A percentile compares a stretch with the other conserved stretches of the same genome.
Conservation (phyloP, 2,113 vertebrate genomes). For the Pachyramphus minor region DNA sequence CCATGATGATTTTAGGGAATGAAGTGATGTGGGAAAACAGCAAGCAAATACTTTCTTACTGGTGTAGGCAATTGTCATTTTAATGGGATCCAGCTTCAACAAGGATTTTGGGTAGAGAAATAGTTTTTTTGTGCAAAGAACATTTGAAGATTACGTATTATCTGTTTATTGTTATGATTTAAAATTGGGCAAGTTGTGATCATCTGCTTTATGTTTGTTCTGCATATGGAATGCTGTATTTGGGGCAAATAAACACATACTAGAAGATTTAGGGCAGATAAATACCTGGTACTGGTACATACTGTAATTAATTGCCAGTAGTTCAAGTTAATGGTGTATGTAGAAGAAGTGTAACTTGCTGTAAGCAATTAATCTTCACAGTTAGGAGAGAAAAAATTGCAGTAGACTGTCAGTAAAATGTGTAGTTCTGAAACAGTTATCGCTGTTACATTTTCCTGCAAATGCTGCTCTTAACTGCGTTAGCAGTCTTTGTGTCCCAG, state of each 20-base stretch:
- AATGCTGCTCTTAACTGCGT: neutral
- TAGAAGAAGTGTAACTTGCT: neutral
- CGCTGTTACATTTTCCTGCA: neutral
- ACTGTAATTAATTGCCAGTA: neutral
- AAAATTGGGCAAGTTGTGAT: neutral
- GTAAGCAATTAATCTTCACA: neutral
- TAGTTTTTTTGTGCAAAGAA: neutral
- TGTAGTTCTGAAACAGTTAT: neutral
- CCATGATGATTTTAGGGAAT: neutral
- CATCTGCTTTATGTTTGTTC: fast-evolving
- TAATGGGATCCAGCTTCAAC: neutral
- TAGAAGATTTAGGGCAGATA: neutral
- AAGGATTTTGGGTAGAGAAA: neutral
- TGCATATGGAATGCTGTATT: neutral
- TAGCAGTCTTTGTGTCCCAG: neutral
- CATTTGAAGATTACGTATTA: neutral
- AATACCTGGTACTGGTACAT: neutral
- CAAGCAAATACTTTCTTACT: neutral
- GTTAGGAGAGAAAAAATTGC: neutral
- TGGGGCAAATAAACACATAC: neutral
- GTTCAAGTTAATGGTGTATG: neutral
- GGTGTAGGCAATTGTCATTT: neutral
- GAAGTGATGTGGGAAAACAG: neutral
- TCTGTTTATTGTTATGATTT: neutral
- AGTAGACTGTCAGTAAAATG: neutral